phyloP scores from a whole-genome alignment of 2,888 invertebrate species.

The Rotaria magnacalcarata region DNA sequence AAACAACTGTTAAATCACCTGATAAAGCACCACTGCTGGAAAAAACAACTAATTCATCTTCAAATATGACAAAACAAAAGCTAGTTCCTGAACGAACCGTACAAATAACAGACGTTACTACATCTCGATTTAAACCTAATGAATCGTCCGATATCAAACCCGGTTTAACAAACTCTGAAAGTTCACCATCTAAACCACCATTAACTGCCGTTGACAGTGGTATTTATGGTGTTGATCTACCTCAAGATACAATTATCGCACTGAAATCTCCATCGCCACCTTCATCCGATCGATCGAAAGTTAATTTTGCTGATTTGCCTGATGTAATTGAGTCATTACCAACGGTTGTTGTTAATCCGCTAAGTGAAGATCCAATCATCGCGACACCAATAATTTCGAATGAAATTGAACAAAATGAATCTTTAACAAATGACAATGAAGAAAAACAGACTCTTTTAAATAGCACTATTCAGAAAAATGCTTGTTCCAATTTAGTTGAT shows the following conservation, averaged over 20 bases:
- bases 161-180: background rate
- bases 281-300: background rate
- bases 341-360: background rate
- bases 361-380: background rate
- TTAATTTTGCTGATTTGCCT: background rate
- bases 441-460: background rate
- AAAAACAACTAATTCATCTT: background rate
- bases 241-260: background rate
- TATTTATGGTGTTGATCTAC: constrained; percentile 5
- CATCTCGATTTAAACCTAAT: background rate
- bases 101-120: background rate
- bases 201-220: constrained; percentile 8
- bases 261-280: background rate
- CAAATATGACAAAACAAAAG: background rate
- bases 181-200: background rate
- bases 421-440: background rate
- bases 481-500: background rate
- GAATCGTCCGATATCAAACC: background rate
- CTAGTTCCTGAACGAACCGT: background rate
- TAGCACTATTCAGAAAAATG: background rate
- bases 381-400: background rate
- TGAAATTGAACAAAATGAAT: background rate
- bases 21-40: constrained; percentile 27
- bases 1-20: background rate
- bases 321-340: background rate